These are phyloP conservation scores for Drosophila busckii DNA, from an alignment of 1,140 invertebrate species.

Conservation along the genomic window DNA sequence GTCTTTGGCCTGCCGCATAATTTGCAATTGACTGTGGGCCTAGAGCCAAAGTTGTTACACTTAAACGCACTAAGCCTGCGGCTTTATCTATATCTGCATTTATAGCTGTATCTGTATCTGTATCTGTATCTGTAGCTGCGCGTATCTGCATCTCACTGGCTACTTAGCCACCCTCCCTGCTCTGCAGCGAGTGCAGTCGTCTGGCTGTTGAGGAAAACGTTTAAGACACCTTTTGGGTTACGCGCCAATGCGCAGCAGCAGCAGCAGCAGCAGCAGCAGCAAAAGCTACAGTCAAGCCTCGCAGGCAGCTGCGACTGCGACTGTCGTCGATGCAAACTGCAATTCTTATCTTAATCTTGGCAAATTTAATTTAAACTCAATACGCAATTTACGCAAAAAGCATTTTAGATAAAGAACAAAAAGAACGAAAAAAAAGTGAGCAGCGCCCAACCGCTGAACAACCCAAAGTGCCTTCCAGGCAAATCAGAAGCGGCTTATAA, in stretches of 20 bases:
- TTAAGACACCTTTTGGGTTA: constrained; percentile 71
- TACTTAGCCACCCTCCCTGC: constrained; percentile 9
- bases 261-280: constrained; percentile 19
- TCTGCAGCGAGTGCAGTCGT: too few species aligned
- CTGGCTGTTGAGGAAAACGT: constrained; percentile 43
- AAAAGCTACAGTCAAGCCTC: neutral
- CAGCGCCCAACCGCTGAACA: constrained; percentile 15
- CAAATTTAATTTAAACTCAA: constrained; percentile 77
- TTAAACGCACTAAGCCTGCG: too few species aligned
- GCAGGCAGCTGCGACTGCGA: neutral
- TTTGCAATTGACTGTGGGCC: too few species aligned
- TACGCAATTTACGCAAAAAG: constrained; percentile 77
- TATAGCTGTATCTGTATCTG: too few species aligned
- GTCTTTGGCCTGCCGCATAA: too few species aligned
- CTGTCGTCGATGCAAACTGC: constrained; percentile 33
- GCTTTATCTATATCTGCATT: too few species aligned
- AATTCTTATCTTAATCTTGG: constrained; percentile 73
- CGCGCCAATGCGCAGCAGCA: constrained; percentile 44
- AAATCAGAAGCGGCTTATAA: constrained; percentile 50
- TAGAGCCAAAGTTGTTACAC: too few species aligned
- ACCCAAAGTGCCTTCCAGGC: neutral
- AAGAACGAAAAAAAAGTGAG: constrained; percentile 35
- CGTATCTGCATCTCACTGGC: too few species aligned
- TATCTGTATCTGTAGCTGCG: too few species aligned
- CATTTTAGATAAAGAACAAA: constrained; percentile 71